phyloP scores from a whole-genome alignment of 2,888 invertebrate species.

The Eudemis profundana region DNA sequence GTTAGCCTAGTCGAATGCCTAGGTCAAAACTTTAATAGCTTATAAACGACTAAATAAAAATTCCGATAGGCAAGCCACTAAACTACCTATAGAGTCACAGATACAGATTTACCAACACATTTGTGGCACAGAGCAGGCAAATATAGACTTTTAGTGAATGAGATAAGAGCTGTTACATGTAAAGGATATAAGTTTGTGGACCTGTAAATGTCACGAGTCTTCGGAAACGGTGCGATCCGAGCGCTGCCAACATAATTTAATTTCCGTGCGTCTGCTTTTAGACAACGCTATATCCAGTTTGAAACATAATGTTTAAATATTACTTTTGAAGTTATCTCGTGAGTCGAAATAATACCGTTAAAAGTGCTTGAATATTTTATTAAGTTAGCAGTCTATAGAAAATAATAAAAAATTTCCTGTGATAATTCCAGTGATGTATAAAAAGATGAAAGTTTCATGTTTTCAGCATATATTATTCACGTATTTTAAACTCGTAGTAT shows the following conservation, averaged over 20 bases:
- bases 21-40: constrained; percentile 7
- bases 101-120: background rate
- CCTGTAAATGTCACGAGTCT: constrained; percentile 37
- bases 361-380: too few species aligned
- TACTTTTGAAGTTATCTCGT: background rate
- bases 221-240: constrained; percentile 39
- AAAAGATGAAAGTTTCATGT: too few species aligned
- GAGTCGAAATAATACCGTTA: too few species aligned
- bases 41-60: constrained; percentile 10
- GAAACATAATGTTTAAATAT: constrained; percentile 10
- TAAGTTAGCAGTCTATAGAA: too few species aligned
- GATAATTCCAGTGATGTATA: too few species aligned
- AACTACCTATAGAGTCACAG: constrained; percentile 12
- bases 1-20: background rate
- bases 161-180: background rate
- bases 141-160: constrained; percentile 4
- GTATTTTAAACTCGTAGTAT: too few species aligned
- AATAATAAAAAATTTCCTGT: too few species aligned
- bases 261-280: constrained; percentile 43
- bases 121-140: background rate
- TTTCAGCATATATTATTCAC: too few species aligned
- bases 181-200: constrained; percentile 1
- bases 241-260: constrained; percentile 42
- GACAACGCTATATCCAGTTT: constrained; percentile 38
- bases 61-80: background rate